Percentiles rank a stretch among this genome's conserved stretches.
These are phyloP conservation scores for Cephus runcator DNA, from an alignment of 2,888 invertebrate genomes.

Conservation along the genomic window DNA sequence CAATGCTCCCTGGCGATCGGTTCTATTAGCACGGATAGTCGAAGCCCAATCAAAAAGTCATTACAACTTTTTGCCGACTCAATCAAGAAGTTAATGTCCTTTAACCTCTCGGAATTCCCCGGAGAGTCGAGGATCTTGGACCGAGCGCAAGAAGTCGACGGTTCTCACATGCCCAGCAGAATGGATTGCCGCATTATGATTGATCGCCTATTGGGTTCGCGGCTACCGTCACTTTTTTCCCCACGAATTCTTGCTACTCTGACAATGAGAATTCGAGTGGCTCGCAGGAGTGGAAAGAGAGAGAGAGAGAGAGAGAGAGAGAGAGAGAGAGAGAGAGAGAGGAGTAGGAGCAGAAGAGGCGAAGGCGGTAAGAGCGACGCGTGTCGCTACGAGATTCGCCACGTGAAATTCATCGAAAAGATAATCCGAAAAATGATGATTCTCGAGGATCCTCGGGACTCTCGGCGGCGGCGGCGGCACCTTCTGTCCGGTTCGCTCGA, in stretches of 20 bases:
- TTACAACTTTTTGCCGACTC: constrained; percentile 62
- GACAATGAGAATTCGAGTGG: constrained; percentile 19
- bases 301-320: constrained; percentile 21
- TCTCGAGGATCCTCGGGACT: constrained; percentile 22
- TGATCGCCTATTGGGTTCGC: constrained; percentile 57
- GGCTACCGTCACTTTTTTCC: constrained; percentile 7
- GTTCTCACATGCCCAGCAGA: constrained; percentile 59
- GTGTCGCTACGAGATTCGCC: too few species aligned
- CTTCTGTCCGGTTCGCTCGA: constrained; percentile 52
- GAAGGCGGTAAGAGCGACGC: not conserved
- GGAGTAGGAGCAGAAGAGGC: constrained; percentile 15
- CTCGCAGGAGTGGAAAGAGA: constrained; percentile 20
- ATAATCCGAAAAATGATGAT: constrained; percentile 38
- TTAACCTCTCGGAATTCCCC: constrained; percentile 56
- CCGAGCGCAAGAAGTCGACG: constrained; percentile 55
- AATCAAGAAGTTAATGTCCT: constrained; percentile 64
- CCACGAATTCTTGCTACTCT: constrained; percentile 12
- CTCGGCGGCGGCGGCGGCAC: constrained; percentile 40
- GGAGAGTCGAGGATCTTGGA: constrained; percentile 42
- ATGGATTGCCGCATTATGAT: constrained; percentile 61
- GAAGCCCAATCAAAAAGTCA: constrained; percentile 58
- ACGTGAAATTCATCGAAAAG: constrained; percentile 31
- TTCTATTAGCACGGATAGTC: not conserved
- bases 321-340: too few species aligned
- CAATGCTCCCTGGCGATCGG: too few species aligned